Percentiles rank a stretch among this genome's conserved stretches.
Evolutionary conservation across 2,113 vertebrate species (phyloP).

Genomic region (Sinocyclocheilus grahami): DNA sequence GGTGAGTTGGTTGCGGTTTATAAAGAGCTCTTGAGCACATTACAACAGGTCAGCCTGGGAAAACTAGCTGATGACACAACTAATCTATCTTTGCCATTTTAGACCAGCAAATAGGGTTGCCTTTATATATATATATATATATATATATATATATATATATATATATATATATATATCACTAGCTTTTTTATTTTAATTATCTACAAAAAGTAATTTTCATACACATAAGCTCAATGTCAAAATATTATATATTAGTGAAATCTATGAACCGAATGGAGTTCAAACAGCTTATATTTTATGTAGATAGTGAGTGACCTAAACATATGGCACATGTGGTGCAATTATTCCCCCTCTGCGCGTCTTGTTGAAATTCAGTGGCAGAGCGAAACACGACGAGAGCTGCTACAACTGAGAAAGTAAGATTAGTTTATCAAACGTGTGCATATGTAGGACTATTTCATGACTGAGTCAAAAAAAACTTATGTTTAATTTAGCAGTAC

Average conservation of each 20-base stretch:
- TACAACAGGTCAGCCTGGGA: not conserved
- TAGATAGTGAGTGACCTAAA: constrained; percentile 2
- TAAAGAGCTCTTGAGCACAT: not conserved
- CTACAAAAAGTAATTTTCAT: not conserved
- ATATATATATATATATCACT: not conserved
- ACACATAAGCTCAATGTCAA: not conserved
- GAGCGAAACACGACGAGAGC: constrained; percentile 19
- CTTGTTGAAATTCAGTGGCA: constrained; percentile 68
- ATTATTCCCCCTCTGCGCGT: constrained; percentile 49
- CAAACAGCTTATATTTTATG: not conserved
- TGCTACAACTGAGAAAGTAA: constrained; percentile 66
- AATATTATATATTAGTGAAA: not conserved
- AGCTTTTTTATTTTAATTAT: not conserved
- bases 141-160: not conserved
- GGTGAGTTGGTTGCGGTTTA: not conserved
- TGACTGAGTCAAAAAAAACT: constrained; percentile 59
- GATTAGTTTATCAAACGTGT: constrained; percentile 81
- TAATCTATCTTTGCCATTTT: not conserved
- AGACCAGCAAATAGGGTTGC: not conserved
- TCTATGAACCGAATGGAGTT: not conserved
- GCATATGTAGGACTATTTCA: constrained; percentile 73
- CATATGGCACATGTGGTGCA: not conserved
- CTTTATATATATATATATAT: too few relatives aligned
- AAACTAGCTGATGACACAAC: not conserved
- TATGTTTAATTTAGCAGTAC: constrained; percentile 82